Evolutionary conservation across 2,797 vertebrate species (phyloP).

Genomic region (Danionella dracula): DNA sequence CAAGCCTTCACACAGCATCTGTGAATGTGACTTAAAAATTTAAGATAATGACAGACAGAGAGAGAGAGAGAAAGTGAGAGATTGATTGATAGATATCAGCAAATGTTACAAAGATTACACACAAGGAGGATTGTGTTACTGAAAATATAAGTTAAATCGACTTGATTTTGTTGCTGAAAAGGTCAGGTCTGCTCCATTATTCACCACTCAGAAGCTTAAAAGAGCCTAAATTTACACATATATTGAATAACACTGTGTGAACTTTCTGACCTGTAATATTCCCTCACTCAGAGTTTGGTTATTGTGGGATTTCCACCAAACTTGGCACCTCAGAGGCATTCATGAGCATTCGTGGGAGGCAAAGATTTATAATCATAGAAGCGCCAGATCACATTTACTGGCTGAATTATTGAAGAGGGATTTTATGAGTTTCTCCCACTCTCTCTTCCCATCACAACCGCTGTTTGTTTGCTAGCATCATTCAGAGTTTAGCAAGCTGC

Average conservation of each 20-base stretch:
- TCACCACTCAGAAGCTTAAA: slow-evolving; percentile 71
- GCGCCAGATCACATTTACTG: slow-evolving; percentile 68
- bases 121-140: too few relatives aligned
- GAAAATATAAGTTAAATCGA: too few relatives aligned
- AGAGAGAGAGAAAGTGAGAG: too few relatives aligned
- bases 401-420: slow-evolving; percentile 74
- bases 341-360: slow-evolving; percentile 54
- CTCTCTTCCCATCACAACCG: slow-evolving; percentile 41
- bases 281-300: slow-evolving; percentile 11
- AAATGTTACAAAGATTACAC: too few relatives aligned
- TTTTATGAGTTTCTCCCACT: slow-evolving; percentile 65
- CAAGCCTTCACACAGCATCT: too few relatives aligned
- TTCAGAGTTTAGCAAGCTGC: slow-evolving; percentile 34
- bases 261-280: slow-evolving; percentile 20
- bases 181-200: slow-evolving; percentile 66
- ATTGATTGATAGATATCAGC: too few relatives aligned
- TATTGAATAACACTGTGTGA: slow-evolving; percentile 66
- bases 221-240: slow-evolving; percentile 70
- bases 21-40: too few relatives aligned
- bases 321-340: slow-evolving; percentile 45
- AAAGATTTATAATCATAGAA: slow-evolving; percentile 68
- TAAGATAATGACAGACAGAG: too few relatives aligned
- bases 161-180: slow-evolving; percentile 30
- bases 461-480: slow-evolving; percentile 31
- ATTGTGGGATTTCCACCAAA: slow-evolving; percentile 24